Percentiles rank a stretch among this genome's conserved stretches.
Conservation (phyloP, 1,140 invertebrate genomes). For the Rhopalosiphum maidis region DNA sequence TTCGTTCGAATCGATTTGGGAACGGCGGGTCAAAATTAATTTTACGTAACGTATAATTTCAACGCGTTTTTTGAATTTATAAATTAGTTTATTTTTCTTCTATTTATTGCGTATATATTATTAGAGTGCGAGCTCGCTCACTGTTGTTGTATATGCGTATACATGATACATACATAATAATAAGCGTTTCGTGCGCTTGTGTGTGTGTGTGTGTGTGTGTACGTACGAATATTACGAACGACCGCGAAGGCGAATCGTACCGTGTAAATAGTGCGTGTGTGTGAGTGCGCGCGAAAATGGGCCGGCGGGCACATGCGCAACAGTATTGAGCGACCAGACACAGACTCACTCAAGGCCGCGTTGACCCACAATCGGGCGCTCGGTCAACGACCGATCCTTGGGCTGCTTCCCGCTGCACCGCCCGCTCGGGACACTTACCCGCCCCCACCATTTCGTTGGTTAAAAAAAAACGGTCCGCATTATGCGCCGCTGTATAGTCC, state of each 20-base stretch:
- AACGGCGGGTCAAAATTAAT: neutral
- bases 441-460: neutral
- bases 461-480: neutral
- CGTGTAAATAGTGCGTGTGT: neutral
- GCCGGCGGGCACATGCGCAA: conserved; percentile 57
- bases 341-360: conserved; percentile 57
- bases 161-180: neutral
- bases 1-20: neutral
- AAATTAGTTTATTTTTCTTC: neutral
- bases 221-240: neutral
- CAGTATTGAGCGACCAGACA: conserved; percentile 57
- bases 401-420: neutral
- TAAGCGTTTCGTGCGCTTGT: neutral
- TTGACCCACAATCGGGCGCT: conserved; percentile 56
- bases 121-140: neutral
- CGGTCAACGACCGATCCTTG: conserved; percentile 56
- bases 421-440: neutral
- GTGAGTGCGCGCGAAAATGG: conserved; percentile 44
- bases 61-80: neutral
- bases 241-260: neutral
- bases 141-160: neutral
- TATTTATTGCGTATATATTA: neutral
- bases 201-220: neutral
- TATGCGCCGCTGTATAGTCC: neutral
- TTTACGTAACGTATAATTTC: neutral